Evolutionary conservation across 2,888 invertebrate species (phyloP), one percentile per base, ranked within the genome.

Genomic region (Syrista parreyssii): DNA sequence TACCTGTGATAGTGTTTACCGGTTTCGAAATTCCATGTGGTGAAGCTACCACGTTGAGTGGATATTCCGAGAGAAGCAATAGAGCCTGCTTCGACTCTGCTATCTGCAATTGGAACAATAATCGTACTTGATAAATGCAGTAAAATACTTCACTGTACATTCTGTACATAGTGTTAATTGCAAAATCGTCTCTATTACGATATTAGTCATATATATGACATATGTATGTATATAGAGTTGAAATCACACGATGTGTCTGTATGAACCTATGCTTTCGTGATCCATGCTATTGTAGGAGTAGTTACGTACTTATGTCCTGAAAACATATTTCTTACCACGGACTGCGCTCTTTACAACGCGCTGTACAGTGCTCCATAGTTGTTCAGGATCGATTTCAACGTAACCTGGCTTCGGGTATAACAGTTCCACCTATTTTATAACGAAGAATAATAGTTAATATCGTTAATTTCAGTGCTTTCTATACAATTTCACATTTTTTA

Each of bases 321-420:
- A 55, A 55, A 55, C 23, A 55, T 55, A 79, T 76, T 68, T 78
- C 91, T 92, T 92, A 96, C 97, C 94, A 91, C 92, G 91, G 76
- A 97, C 92, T 68, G 97, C 95, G 76, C 93, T 93, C 82, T 93
- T 93, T 75, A 98, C 94, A 77, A 97, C 96, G 86, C 90, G 90
- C 68, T 95, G 90, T 83, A 96, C 93, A 80, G 93, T 93, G 11
- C 92, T 91, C 96, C 97, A 97, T 80, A 98, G 91, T 83, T 94
- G 93, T 84, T 97, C 95, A 2, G 98, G 98, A 88, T 97, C 95
- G 83, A 98, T 97, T 93, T 98, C 98, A 80, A 96, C 96, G 92
- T 94, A 95, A 23, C 97, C 97, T 74, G 95, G 94, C 82, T 94
- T 91, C 0, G 98, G 97, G 91, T 96, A 96, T 68, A 96, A 92